Base-by-base conservation (phyloP, 2,888 invertebrate genomes). In the Conops quadrifasciatus region DNA sequence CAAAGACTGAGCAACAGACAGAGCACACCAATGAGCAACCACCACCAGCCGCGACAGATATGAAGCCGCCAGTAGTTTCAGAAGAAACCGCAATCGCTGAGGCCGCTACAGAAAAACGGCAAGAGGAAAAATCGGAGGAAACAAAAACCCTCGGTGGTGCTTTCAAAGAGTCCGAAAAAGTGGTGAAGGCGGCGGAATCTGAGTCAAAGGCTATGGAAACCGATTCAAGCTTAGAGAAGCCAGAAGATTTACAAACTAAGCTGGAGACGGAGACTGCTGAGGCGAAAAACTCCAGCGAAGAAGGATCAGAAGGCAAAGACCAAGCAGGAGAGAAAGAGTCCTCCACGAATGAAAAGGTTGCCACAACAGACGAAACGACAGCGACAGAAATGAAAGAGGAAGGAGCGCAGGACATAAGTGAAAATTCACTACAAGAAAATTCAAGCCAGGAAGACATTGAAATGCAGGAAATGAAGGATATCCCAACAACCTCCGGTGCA, bases 161-260 rank as follows among this genome's bases (percentile, higher is more conserved):
- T 26, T 67, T 86, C 84, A 76, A 87, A 87, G 78, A 87, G 85
- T 85, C 84, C 71, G 49, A 4, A 7, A 19, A 49, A 49, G 49
- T n/a, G n/a, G n/a, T n/a, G 9, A 36, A 4, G 9, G 5, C 36
- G 4, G 36, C 4, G 36, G 9, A 36, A 7, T 36, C 36, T 7
- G 36, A 36, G 36, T 7, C 36, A 36, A 36, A 36, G 5, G 36
- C 9, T 36, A 9, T 36, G 4, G 36, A 36, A 9, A 7, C 4
- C 9, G 5, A 36, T 36, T 36, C 36, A 36, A 36, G 9, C 9
- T 36, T 9, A 36, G 36, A 36, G 36, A 36, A 62, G 19, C 62
- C 30, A 30, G 30, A n/a, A 30, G 62, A 30, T 13, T 19, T 28
- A 15, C 4, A 62, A 62, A 21, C 19, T 15, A 47, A 24, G 43